A percentile compares a stretch with the other conserved stretches of the same genome.
Conservation (phyloP, 2,113 vertebrate species). For the Laticauda colubrina region DNA sequence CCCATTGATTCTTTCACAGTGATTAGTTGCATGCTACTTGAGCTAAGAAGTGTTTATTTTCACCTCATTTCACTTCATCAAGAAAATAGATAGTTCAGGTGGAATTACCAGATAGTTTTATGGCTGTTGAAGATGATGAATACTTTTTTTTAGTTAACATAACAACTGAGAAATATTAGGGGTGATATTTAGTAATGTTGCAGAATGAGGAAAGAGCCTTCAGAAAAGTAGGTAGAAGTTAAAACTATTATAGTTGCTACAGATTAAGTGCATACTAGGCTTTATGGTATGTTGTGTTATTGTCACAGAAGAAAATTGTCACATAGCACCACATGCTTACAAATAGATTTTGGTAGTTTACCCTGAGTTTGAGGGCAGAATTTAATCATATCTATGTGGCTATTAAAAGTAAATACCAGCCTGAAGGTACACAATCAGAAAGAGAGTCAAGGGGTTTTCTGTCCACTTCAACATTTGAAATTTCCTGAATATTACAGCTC, state of each 20-base stretch:
- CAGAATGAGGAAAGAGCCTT: background rate
- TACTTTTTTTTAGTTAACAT: background rate
- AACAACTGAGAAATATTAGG: background rate
- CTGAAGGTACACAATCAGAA: background rate
- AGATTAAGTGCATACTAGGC: background rate
- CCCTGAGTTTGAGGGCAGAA: background rate
- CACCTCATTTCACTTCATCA: background rate
- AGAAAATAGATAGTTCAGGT: background rate
- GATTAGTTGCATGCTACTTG: background rate
- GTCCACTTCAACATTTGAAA: background rate
- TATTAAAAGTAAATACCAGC: background rate
- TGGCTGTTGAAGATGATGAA: background rate
- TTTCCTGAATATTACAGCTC: background rate
- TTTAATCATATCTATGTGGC: background rate
- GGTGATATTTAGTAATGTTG: background rate
- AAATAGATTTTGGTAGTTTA: background rate
- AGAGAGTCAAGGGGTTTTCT: background rate
- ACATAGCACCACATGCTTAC: background rate
- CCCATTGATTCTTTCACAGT: background rate
- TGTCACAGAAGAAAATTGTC: background rate
- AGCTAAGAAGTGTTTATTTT: background rate
- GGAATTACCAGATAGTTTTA: background rate
- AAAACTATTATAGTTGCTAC: background rate
- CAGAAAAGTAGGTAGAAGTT: background rate
- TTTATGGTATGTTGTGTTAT: background rate